Evolutionary conservation across 2,888 invertebrate genomes (phyloP), one percentile per base, ranked within the genome.

Genomic region (Sepiola atlantica): DNA sequence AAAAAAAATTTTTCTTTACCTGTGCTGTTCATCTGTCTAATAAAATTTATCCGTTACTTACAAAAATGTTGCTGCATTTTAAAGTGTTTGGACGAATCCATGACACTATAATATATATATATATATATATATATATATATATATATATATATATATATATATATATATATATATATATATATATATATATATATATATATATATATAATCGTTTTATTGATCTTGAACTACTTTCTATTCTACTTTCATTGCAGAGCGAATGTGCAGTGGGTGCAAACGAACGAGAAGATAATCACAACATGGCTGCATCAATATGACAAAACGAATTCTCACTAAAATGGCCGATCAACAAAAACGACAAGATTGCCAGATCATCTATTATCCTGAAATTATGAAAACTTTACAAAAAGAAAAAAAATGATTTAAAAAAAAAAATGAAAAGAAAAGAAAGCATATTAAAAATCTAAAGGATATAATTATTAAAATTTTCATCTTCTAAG

Each of bases 251-350:
- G 61, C 96, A 97, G 97, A 94, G 96, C 97, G 28, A 97, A 97
- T 95, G 97, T 97, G 32, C 96, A 96, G 55, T 97, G 97, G 97
- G 96, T 97, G 96, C 95, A 96, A n/a, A 95, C 94, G 55, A 96
- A 97, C 94, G 96, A 97, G 94, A 95, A 96, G 8, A 95, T 96
- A 20, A 97, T 97, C n/a, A 94, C 95, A n/a, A 93, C 95, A 32
- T 97, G 97, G 97, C 94, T 97, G 93, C 94, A 96, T n/a, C 92
- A 95, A 35, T 95, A 95, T 77, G 95, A 14, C 77, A n/a, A 77
- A 77, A 77, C n/a, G n/a, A 77, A 77, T 32, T 21, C n/a, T 77
- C 77, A 32, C n/a, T 77, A 77, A 77, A 77, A 77, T n/a, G 16
- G n/a, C 77, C 77, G 12, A n/a, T n/a, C 77, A 14, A 77, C n/a